A percentile compares a stretch with the other conserved stretches of the same genome.
Evolutionary conservation across 2,797 vertebrate species (phyloP).

Genomic region (Stomatorhinus walkeri): DNA sequence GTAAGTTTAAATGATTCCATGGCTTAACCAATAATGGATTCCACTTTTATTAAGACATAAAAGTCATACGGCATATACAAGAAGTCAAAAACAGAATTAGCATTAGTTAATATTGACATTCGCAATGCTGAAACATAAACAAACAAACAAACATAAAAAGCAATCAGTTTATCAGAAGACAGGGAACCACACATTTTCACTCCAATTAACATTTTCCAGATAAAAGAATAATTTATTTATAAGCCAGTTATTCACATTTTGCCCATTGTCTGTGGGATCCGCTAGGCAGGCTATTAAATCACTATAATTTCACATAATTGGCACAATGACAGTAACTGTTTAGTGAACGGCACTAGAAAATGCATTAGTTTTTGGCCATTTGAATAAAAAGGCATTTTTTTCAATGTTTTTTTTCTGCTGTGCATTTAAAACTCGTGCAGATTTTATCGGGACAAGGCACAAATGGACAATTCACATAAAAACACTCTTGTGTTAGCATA

Average conservation of each 20-base stretch:
- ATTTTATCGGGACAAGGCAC: neutral
- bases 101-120: neutral
- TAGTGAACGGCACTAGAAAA: neutral
- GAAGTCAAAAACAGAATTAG: neutral
- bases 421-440: neutral
- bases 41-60: neutral
- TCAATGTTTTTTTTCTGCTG: neutral
- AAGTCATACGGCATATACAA: neutral
- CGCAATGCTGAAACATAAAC: neutral
- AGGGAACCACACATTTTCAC: neutral
- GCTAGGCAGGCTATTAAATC: neutral
- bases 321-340: constrained; percentile 9
- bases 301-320: neutral
- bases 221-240: constrained; percentile 2
- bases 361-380: neutral
- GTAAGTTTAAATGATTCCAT: neutral
- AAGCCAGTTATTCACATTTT: neutral
- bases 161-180: neutral
- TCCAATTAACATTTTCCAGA: neutral
- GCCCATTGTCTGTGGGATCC: neutral
- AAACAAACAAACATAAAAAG: neutral
- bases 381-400: neutral
- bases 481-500: neutral
- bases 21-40: neutral
- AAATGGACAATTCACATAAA: neutral